Conservation (phyloP, 1,140 invertebrate genomes). For the Aphelinus atriplicis region DNA sequence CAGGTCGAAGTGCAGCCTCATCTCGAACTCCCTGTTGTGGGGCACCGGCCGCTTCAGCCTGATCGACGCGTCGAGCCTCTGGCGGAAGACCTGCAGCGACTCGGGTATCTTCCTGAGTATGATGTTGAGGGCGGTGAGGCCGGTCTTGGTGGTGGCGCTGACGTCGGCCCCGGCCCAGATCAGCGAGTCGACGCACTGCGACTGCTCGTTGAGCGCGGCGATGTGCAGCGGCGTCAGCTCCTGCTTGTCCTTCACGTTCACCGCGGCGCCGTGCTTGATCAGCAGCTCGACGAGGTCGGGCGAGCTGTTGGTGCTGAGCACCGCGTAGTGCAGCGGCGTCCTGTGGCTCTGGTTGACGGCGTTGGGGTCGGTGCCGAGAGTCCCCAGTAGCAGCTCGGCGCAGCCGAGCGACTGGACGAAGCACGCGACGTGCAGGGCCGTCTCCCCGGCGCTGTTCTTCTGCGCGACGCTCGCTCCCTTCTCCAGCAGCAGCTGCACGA, state of each 20-base stretch:
- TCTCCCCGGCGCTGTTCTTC: constrained; percentile 69
- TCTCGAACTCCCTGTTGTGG: constrained; percentile 70
- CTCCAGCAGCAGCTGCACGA: constrained; percentile 70
- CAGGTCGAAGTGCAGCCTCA: constrained; percentile 70
- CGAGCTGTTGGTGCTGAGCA: constrained; percentile 66
- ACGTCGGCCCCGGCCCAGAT: constrained; percentile 74
- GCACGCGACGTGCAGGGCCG: constrained; percentile 71
- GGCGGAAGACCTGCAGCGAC: constrained; percentile 67
- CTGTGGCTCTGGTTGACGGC: constrained; percentile 68
- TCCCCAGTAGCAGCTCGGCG: constrained; percentile 67
- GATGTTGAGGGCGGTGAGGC: constrained; percentile 71
- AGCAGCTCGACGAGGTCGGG: constrained; percentile 68
- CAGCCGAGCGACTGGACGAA: constrained; percentile 68
- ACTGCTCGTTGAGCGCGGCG: constrained; percentile 72
- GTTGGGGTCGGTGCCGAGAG: constrained; percentile 68
- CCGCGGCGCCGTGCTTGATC: constrained; percentile 66
- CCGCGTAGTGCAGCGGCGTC: constrained; percentile 71
- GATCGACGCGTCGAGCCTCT: constrained; percentile 70
- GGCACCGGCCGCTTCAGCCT: constrained; percentile 66
- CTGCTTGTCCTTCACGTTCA: constrained; percentile 72
- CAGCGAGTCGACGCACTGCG: constrained; percentile 71
- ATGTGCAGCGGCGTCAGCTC: constrained; percentile 77
- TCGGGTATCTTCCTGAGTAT: constrained; percentile 71
- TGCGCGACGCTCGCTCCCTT: constrained; percentile 69
- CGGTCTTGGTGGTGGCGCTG: constrained; percentile 70